Base-by-base conservation (phyloP, 2,113 vertebrate genomes). In the Ascaphus truei region DNA sequence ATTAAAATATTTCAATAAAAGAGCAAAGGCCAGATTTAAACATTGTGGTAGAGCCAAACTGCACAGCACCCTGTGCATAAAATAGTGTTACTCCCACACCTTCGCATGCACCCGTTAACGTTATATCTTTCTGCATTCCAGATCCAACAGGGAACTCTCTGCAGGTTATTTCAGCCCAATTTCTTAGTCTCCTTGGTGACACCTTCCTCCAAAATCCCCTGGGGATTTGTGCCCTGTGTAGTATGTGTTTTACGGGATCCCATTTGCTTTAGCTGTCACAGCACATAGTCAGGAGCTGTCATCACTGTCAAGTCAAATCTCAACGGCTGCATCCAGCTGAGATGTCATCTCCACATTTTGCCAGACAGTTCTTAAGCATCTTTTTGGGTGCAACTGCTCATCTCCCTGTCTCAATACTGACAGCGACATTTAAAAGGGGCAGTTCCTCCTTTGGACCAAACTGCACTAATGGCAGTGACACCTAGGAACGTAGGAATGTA, bases 121-220 rank as follows among this genome's bases (percentile, higher is more conserved):
- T n/a, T n/a, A n/a, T n/a, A n/a, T n/a, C n/a, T n/a, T n/a, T n/a
- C n/a, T n/a, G 7, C 48, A 36, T 34, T 48, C 13, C 7, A 23
- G 27, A n/a, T n/a, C n/a, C 11, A 36, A 23, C n/a, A 10, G 10
- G 5, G 16, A 16, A 22, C 25, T 25, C 3, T 18, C 13, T 25
- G 3, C 3, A 5, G 29, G 13, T 31, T 18, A 15, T 3, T 22
- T 66, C 13, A 30, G 16, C 16, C 11, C 20, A 27, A 13, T 52
- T 52, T 23, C 62, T 13, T 18, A 23, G 34, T 65, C 62, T 65
- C 62, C 33, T 36, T 53, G 48, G 50, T 66, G 62, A 66, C 50
- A 30, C 50, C 13, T 3, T 41, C 31, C 22, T 66, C 11, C 11
- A 26, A 34, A 23, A 29, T 66, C 26, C 27, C 48, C 34, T 30